Evolutionary conservation across 1,140 invertebrate genomes (phyloP).

Genomic region (Caerostris darwini): DNA sequence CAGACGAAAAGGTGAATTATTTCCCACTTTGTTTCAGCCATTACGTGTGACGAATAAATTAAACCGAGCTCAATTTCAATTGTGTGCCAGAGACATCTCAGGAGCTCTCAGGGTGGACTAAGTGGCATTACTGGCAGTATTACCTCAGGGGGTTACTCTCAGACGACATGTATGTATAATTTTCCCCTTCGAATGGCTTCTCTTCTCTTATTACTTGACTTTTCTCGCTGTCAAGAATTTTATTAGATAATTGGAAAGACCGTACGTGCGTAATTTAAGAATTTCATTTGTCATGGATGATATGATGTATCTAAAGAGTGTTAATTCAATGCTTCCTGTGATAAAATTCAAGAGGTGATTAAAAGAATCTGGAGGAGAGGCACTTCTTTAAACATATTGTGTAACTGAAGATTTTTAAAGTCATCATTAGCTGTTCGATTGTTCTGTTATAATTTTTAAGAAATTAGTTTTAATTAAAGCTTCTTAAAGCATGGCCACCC

Average conservation of each 20-base stretch:
- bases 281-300: neutral
- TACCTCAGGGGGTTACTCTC: neutral
- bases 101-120: neutral
- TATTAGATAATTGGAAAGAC: neutral
- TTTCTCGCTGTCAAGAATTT: neutral
- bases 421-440: too few species aligned
- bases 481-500: too few species aligned
- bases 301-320: neutral
- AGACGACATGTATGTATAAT: neutral
- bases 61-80: neutral
- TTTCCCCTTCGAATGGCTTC: neutral
- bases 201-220: neutral
- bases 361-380: neutral
- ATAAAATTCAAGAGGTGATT: neutral
- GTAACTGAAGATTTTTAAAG: too few species aligned
- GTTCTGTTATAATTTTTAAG: too few species aligned
- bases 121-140: slow-evolving; percentile 8
- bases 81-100: neutral
- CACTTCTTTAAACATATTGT: neutral
- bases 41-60: slow-evolving; percentile 23
- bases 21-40: neutral
- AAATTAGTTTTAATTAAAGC: too few species aligned
- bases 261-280: neutral
- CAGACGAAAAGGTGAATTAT: slow-evolving; percentile 5
- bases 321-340: neutral